These are phyloP conservation scores for Ptychoptera albimana DNA, from an alignment of 2,888 invertebrate species.

Conservation along the genomic window DNA sequence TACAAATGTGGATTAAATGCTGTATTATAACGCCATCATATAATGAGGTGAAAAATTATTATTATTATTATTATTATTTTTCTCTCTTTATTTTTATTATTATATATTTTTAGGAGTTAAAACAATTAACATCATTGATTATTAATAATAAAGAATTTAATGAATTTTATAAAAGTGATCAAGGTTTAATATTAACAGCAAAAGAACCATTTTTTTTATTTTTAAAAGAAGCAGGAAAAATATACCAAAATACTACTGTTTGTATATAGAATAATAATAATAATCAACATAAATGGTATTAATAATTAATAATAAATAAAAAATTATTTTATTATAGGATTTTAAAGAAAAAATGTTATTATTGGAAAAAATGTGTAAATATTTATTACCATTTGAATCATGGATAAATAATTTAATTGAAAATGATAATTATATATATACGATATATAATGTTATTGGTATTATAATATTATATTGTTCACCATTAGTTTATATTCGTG, in stretches of 20 bases:
- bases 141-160: constrained; percentile 19
- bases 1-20: constrained; percentile 27
- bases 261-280: constrained; percentile 6
- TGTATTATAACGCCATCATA: constrained; percentile 22
- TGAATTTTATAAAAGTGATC: constrained; percentile 14
- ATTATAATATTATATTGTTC: constrained; percentile 28
- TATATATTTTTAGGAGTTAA: constrained; percentile 14
- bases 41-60: constrained; percentile 19
- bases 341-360: constrained; percentile 18
- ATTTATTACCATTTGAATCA: constrained; percentile 23
- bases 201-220: constrained; percentile 27
- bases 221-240: constrained; percentile 22
- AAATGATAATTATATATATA: constrained; percentile 20
- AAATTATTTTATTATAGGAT: constrained; percentile 6
- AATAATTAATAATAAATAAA: neutral
- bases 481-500: constrained; percentile 22
- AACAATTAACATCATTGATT: constrained; percentile 18
- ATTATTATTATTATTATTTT: too few relatives aligned
- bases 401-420: constrained; percentile 22
- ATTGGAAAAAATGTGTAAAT: constrained; percentile 23
- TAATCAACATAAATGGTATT: neutral
- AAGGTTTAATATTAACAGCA: constrained; percentile 16
- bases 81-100: neutral
- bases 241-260: constrained; percentile 8
- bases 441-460: constrained; percentile 27